Conservation (phyloP, 2,113 vertebrate genomes). For the Brienomyrus brachyistius region DNA sequence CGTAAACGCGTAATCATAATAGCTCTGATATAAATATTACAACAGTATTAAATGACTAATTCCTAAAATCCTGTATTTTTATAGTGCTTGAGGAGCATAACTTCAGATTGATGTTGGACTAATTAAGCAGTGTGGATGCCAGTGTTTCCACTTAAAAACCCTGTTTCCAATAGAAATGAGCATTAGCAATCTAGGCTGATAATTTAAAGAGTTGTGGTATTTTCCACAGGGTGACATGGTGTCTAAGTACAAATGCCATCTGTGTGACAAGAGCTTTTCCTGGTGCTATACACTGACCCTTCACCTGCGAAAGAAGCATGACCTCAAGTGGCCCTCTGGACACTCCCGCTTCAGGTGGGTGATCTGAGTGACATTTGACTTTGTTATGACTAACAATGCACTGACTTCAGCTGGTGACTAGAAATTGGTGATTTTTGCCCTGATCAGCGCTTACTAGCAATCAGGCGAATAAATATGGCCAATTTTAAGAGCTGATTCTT, state of each 20-base stretch:
- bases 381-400: background rate
- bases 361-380: background rate
- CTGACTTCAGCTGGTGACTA: background rate
- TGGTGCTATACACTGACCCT: constrained; percentile 67
- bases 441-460: background rate
- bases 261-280: constrained; percentile 68
- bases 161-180: background rate
- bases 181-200: background rate
- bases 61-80: background rate
- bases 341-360: constrained; percentile 64
- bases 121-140: background rate
- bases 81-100: background rate
- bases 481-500: background rate
- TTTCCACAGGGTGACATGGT: constrained; percentile 52
- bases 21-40: background rate
- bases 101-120: background rate
- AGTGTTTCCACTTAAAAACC: background rate
- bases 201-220: background rate
- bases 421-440: background rate
- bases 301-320: constrained; percentile 62
- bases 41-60: background rate
- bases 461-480: background rate
- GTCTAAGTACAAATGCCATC: constrained; percentile 65
- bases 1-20: background rate
- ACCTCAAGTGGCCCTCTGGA: constrained; percentile 68